phyloP scores from a whole-genome alignment of 2,797 vertebrate species.

The Enoplosus armatus region DNA sequence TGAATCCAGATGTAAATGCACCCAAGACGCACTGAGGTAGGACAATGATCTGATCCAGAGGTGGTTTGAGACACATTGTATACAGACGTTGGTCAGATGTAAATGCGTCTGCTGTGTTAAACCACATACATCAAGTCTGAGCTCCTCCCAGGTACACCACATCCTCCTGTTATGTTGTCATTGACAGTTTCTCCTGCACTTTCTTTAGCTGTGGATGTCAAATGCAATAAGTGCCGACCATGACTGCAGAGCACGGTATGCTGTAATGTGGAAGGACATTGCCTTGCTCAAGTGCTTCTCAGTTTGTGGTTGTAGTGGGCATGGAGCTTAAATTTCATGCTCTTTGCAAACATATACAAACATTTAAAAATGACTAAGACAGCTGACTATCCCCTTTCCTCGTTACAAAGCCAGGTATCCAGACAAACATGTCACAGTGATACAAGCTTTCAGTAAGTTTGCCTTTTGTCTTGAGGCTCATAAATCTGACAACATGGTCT shows the following conservation, averaged over 20 bases:
- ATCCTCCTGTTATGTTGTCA: constrained; percentile 35
- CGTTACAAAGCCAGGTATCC: neutral
- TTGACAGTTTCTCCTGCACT: constrained; percentile 19
- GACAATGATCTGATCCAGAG: neutral
- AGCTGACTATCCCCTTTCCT: neutral
- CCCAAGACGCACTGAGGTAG: neutral
- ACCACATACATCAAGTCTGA: constrained; percentile 13
- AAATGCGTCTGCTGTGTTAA: neutral
- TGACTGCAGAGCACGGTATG: neutral
- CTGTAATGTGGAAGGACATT: neutral
- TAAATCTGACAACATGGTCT: constrained; percentile 27
- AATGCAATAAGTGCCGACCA: neutral
- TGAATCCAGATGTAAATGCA: constrained; percentile 3
- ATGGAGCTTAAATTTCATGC: neutral
- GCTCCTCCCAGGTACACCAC: constrained; percentile 38
- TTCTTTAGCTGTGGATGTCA: neutral
- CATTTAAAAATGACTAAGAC: neutral
- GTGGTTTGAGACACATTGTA: constrained; percentile 8
- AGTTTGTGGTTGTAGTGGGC: neutral
- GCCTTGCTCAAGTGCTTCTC: neutral
- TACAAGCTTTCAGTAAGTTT: constrained; percentile 37
- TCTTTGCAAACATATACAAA: neutral
- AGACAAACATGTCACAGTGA: constrained; percentile 12
- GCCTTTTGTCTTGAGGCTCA: neutral
- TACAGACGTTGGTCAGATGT: constrained; percentile 21